phyloP scores from a whole-genome alignment of 2,113 vertebrate species.

The Xenopus laevis region DNA sequence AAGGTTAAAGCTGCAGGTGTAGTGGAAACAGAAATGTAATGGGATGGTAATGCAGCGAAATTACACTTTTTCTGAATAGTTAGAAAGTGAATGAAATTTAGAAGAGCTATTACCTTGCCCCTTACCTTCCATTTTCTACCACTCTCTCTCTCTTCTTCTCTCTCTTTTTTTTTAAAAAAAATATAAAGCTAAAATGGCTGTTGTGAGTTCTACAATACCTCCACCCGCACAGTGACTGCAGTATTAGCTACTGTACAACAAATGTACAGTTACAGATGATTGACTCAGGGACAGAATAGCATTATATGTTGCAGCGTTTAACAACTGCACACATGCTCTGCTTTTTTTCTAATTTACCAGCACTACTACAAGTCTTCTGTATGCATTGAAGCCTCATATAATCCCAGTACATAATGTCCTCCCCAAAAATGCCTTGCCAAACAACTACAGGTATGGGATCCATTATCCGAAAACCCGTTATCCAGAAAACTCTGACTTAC shows the following conservation, averaged over 20 bases:
- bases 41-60: background rate
- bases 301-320: background rate
- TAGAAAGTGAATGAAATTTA: background rate
- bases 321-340: background rate
- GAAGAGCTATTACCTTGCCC: background rate
- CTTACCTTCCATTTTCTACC: constrained; percentile 29
- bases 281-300: background rate
- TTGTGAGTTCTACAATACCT: background rate
- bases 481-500: too few species aligned
- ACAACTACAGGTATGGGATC: too few species aligned
- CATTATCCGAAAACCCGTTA: too few species aligned
- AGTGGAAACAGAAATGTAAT: background rate
- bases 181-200: constrained; percentile 27
- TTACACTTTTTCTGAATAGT: background rate
- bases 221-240: background rate
- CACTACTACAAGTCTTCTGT: too few species aligned
- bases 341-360: too few species aligned
- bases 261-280: background rate
- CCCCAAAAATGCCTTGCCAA: too few species aligned
- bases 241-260: background rate
- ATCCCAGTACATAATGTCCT: too few species aligned
- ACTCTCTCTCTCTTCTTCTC: background rate
- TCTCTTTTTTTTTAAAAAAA: background rate
- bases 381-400: too few species aligned
- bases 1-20: background rate